These are phyloP conservation scores for Sebastes glaucus DNA, from an alignment of 2,797 vertebrate species.

Conservation along the genomic window DNA sequence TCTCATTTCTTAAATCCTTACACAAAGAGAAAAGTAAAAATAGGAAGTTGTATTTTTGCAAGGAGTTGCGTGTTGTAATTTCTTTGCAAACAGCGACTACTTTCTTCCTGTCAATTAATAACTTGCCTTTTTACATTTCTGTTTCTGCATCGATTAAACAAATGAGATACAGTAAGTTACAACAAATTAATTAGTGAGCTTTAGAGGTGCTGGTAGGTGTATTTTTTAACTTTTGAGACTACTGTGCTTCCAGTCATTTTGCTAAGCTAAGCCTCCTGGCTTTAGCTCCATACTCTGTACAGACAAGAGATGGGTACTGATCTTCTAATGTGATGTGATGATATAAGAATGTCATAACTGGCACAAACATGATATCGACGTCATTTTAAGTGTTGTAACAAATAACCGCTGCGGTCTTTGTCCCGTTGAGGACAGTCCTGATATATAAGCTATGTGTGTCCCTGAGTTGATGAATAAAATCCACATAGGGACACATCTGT, in stretches of 20 bases:
- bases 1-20: background rate
- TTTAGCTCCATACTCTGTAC: background rate
- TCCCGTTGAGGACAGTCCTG: background rate
- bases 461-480: constrained; percentile 32
- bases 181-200: background rate
- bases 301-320: background rate
- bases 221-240: background rate
- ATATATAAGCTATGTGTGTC: background rate
- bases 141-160: background rate
- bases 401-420: background rate
- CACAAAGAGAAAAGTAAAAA: background rate
- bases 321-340: background rate
- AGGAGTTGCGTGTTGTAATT: background rate
- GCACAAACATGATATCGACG: background rate
- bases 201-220: background rate
- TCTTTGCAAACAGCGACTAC: background rate
- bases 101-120: background rate
- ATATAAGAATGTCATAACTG: background rate
- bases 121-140: background rate
- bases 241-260: background rate
- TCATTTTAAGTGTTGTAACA: background rate
- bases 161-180: background rate
- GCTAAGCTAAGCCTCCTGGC: background rate
- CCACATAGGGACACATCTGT: constrained; percentile 31
- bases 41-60: background rate